These are phyloP conservation scores for Oophaga sylvatica DNA, from an alignment of 2,797 vertebrate genomes.

Conservation along the genomic window DNA sequence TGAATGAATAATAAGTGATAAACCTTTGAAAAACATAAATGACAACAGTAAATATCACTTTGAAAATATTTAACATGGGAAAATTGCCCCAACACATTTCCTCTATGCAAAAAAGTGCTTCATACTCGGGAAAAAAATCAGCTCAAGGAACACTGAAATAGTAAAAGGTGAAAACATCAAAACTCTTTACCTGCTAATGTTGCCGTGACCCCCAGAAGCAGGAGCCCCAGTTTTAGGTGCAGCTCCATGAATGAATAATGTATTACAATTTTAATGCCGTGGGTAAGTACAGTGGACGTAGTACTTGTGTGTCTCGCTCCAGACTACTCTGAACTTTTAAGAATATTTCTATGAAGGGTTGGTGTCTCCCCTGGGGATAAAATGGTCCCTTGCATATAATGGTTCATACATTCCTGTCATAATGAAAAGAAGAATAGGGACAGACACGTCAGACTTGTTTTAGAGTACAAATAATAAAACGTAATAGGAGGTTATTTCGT, in stretches of 20 bases:
- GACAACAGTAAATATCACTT: background rate
- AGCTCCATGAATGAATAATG: constrained; percentile 9
- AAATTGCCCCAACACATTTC: background rate
- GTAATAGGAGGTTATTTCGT: background rate
- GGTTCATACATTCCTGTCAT: constrained; percentile 36
- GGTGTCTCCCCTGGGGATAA: constrained; percentile 5
- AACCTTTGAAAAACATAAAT: background rate
- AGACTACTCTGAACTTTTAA: background rate
- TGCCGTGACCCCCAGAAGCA: background rate
- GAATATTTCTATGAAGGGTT: background rate
- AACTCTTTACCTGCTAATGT: constrained; percentile 38
- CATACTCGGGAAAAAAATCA: background rate
- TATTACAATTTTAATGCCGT: constrained; percentile 9
- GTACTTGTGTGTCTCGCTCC: background rate
- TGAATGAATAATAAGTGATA: background rate
- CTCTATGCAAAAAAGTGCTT: background rate
- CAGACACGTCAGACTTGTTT: constrained; percentile 46
- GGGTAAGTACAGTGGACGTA: background rate
- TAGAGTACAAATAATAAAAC: background rate
- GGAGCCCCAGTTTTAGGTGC: constrained; percentile 25
- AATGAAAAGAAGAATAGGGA: constrained; percentile 27
- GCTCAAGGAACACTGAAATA: background rate
- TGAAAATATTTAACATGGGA: background rate
- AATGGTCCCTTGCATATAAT: background rate
- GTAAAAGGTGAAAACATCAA: background rate